Conservation (phyloP, 1,140 invertebrate species). For the Agrilus planipennis region DNA sequence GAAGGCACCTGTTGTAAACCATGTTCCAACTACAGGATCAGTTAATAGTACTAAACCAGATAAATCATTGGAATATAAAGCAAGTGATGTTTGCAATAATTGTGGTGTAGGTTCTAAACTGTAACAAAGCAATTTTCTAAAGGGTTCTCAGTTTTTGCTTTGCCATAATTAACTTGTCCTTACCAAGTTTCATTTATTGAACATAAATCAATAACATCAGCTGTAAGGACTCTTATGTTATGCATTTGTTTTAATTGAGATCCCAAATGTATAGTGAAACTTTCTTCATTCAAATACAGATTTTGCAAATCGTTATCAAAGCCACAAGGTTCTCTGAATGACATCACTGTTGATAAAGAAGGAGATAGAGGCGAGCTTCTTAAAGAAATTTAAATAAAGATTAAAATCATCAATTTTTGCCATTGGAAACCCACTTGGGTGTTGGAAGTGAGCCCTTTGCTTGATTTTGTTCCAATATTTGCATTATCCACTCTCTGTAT, state of each 20-base stretch:
- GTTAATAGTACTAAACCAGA: conserved; percentile 78
- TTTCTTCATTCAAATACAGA: conserved; percentile 76
- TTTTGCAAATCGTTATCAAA: too few species aligned
- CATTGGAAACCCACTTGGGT: conserved; percentile 33
- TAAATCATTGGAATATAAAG: conserved; percentile 83
- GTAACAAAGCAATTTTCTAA: conserved; percentile 19
- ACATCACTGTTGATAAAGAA: too few species aligned
- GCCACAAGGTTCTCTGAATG: too few species aligned
- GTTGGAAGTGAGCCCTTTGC: conserved; percentile 39
- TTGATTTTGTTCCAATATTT: conserved; percentile 56
- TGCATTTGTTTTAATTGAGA: conserved; percentile 98
- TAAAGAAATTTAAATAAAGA: conserved; percentile 13
- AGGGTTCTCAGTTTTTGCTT: background rate
- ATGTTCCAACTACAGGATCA: conserved; percentile 63
- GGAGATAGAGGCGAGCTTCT: conserved; percentile 25
- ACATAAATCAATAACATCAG: conserved; percentile 79
- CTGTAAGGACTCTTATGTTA: conserved; percentile 84
- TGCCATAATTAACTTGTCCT: conserved; percentile 2
- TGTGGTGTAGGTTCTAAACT: conserved; percentile 56
- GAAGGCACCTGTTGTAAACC: conserved; percentile 59
- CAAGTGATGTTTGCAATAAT: conserved; percentile 83
- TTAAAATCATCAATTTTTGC: background rate
- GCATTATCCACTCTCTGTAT: conserved; percentile 72
- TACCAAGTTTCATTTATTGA: conserved; percentile 38
- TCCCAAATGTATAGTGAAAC: conserved; percentile 94